Base-by-base conservation (phyloP, 2,797 vertebrate species). In the Ara ararauna region DNA sequence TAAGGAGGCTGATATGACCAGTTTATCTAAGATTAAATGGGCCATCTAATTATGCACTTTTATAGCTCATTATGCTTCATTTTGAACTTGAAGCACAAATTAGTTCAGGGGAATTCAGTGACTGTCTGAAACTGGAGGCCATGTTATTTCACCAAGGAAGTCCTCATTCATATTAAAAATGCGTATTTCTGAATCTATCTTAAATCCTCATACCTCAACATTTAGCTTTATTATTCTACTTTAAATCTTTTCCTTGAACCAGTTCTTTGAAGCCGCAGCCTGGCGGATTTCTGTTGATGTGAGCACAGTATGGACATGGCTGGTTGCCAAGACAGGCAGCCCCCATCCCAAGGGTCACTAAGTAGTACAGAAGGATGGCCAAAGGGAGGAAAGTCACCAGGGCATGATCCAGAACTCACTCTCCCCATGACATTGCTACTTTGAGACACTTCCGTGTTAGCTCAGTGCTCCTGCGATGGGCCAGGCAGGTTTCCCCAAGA, bases 41-140 rank as follows among this genome's bases (percentile, higher is more conserved):
- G 47, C 47, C 78, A 58, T 87, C 91, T 91, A 84, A 94, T 73
- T 84, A 86, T 68, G 54, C 34, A 66, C 54, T 89, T 94, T 93
- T 70, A 80, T 84, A 61, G 79, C 77, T 91, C 73, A 62, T 89
- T 84, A 84, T 89, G 84, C 48, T 66, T 91, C 51, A 51, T 96
- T 86, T 93, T 87, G 77, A 70, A 93, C 70, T 70, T 48, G 70
- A 93, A 87, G 70, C 73, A 73, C 60, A 65, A 87, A 87, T 87
- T 80, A 87, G 75, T 91, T 91, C 73, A 44, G 53, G 26, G 40
- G 45, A 89, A 89, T 53, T 72, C 72, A 51, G 60, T 67, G 40
- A 66, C 61, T 75, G 34, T 40, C 53, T 82, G 76, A 80, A 90
- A 89, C 29, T 51, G 75, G n/a, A 88, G 64, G 60, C 54, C 44